Conservation (phyloP, 2,888 invertebrate genomes). For the Parnassius orleans region DNA sequence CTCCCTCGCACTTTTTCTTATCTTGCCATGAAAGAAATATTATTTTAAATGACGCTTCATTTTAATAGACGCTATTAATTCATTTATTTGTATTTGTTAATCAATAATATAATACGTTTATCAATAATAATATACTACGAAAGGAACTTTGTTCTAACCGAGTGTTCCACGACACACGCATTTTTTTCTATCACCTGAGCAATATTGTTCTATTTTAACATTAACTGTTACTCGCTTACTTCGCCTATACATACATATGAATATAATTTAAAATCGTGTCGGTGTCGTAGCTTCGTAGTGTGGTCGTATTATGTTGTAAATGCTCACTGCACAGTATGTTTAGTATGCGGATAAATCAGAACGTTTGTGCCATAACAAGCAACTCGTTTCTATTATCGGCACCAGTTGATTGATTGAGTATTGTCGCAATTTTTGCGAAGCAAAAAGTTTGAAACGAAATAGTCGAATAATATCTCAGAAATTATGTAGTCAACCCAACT, state of each 20-base stretch:
- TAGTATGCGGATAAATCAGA: conserved; percentile 22
- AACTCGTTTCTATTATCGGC: conserved; percentile 27
- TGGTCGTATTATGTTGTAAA: background rate
- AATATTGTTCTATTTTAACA: no score
- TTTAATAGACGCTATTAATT: no score
- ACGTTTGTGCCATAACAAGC: conserved; percentile 30
- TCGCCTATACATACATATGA: background rate
- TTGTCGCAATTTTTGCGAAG: conserved; percentile 18
- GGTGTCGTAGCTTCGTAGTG: conserved; percentile 3
- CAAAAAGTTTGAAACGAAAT: conserved; percentile 4
- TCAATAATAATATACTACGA: no score
- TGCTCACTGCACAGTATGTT: conserved; percentile 8
- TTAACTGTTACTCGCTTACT: no score
- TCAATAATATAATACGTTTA: no score
- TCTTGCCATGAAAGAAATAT: no score
- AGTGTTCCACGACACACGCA: no score
- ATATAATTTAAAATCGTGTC: background rate
- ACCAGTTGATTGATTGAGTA: background rate
- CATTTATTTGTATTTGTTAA: no score
- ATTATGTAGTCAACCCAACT: background rate
- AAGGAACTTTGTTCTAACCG: no score
- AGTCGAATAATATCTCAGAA: conserved; percentile 4
- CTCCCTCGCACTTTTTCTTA: no score
- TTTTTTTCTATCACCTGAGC: no score
- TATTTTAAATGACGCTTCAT: no score